phyloP scores from a whole-genome alignment of 1,140 invertebrate species.

The Brachionus asplanchnoidis region DNA sequence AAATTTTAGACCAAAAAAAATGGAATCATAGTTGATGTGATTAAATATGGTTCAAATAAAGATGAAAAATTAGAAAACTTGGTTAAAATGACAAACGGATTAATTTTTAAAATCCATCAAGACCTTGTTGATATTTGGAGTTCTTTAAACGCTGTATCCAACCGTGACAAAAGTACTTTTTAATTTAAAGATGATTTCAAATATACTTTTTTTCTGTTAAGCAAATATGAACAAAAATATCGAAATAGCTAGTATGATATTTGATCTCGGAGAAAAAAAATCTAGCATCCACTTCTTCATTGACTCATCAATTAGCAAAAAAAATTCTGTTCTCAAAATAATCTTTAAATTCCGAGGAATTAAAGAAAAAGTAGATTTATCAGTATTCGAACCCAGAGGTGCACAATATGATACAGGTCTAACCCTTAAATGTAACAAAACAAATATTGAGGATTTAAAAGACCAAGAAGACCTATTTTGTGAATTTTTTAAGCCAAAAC shows the following conservation, averaged over 20 bases:
- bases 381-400: background rate
- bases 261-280: background rate
- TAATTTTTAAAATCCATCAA: background rate
- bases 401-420: background rate
- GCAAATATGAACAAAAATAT: background rate
- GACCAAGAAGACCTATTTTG: background rate
- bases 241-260: background rate
- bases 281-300: background rate
- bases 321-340: slow-evolving; percentile 2
- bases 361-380: background rate
- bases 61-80: background rate
- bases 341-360: background rate
- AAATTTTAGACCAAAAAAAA: background rate
- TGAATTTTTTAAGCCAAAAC: slow-evolving; percentile 18
- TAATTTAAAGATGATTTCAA: background rate
- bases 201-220: background rate
- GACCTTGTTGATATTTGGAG: background rate
- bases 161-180: background rate
- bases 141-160: background rate
- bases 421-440: background rate
- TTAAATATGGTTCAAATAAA: background rate
- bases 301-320: background rate
- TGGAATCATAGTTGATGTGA: background rate
- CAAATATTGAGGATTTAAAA: background rate
- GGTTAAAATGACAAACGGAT: background rate